Evolutionary conservation across 2,888 invertebrate species (phyloP).

Genomic region (Tanytarsus gracilentus): DNA sequence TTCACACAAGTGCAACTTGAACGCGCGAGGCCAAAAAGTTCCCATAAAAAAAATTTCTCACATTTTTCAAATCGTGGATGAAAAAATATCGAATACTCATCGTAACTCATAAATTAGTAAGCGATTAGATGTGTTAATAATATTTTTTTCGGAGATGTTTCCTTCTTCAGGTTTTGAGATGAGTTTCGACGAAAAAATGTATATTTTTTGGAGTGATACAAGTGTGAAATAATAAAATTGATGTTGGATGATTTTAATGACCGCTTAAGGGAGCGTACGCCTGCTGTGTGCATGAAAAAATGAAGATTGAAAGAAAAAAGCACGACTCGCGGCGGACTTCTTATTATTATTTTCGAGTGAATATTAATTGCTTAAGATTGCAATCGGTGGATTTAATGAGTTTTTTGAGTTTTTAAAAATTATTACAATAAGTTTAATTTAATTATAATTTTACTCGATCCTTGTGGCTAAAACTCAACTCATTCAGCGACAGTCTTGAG

Average conservation of each 20-base stretch:
- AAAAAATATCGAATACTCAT: background rate
- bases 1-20: no score
- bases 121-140: conserved; percentile 19
- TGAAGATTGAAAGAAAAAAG: no score
- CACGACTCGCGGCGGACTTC: background rate
- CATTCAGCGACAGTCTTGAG: no score
- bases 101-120: conserved; percentile 14
- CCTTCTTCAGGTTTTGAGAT: background rate
- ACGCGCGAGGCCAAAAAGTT: background rate
- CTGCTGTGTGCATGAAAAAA: conserved; percentile 3
- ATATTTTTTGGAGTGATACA: background rate
- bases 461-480: no score
- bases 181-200: background rate
- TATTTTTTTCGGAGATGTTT: background rate
- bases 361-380: no score
- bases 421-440: no score
- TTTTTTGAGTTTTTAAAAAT: no score
- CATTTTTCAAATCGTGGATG: background rate
- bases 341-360: no score
- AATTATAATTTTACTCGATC: no score
- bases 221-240: conserved; percentile 23
- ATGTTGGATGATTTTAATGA: conserved; percentile 1
- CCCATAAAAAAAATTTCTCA: background rate
- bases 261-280: background rate
- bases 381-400: no score